phyloP scores from a whole-genome alignment of 2,888 invertebrate genomes.

The Strigamia maritima region DNA sequence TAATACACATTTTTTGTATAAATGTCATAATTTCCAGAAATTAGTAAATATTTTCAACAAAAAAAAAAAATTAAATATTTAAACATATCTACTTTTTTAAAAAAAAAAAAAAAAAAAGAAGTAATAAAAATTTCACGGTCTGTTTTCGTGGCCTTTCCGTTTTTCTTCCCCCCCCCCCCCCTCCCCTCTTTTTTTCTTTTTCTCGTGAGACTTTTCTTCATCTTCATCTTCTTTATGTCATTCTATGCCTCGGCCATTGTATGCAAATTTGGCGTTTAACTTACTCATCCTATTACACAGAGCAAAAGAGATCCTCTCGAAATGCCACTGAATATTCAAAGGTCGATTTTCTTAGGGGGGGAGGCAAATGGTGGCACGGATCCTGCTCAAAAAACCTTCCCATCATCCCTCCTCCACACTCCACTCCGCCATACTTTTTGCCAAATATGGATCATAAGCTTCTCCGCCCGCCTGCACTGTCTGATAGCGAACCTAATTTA shows the following conservation, averaged over 20 bases:
- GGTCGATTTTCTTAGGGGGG: constrained; percentile 29
- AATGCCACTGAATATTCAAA: constrained; percentile 38
- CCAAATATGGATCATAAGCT: constrained; percentile 38
- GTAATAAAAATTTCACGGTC: background rate
- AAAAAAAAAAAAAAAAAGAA: background rate
- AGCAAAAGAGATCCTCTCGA: constrained; percentile 26
- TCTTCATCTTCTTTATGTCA: constrained; percentile 5
- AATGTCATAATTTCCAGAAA: background rate
- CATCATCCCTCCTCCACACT: background rate
- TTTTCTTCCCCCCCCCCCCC: background rate
- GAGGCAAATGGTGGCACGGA: background rate
- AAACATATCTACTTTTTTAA: background rate
- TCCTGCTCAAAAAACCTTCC: constrained; percentile 9
- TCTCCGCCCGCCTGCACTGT: constrained; percentile 26
- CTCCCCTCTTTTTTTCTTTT: background rate
- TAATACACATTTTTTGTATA: no score
- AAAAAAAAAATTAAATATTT: background rate
- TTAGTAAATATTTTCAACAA: background rate
- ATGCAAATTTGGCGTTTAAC: constrained; percentile 37
- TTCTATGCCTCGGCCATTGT: constrained; percentile 23
- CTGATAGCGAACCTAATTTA: constrained; percentile 37
- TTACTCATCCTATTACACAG: constrained; percentile 37
- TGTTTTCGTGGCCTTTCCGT: background rate
- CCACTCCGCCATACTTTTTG: constrained; percentile 12
- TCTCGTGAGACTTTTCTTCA: constrained; percentile 24